A percentile compares a stretch with the other conserved stretches of the same genome.
These are phyloP conservation scores for Omphaloscelis lunosa DNA, from an alignment of 2,888 invertebrate species.

Conservation along the genomic window DNA sequence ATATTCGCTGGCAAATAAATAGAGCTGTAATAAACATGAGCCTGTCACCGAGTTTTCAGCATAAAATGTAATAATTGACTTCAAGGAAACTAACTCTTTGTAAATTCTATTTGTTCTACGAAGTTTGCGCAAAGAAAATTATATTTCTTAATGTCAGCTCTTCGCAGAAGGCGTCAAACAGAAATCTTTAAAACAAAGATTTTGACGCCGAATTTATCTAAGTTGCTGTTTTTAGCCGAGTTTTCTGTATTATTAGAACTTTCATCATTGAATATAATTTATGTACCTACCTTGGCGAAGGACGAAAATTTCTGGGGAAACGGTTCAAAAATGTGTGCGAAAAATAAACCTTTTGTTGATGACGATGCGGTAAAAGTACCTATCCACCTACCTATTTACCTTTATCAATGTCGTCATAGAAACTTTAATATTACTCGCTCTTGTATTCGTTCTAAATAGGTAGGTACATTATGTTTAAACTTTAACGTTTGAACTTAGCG, in stretches of 20 bases:
- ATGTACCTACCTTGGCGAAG: slow-evolving; percentile 3
- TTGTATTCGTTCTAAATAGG: neutral
- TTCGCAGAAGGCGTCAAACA: slow-evolving; percentile 41
- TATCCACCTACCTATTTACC: too few species aligned
- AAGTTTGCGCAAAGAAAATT: slow-evolving; percentile 38
- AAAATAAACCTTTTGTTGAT: neutral
- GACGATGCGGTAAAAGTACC: neutral
- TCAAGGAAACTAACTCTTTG: slow-evolving; percentile 25
- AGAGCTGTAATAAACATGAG: slow-evolving; percentile 4
- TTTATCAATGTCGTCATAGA: too few species aligned
- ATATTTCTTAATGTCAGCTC: slow-evolving; percentile 26
- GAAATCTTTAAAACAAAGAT: slow-evolving; percentile 37
- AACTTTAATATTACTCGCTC: too few species aligned
- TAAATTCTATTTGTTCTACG: slow-evolving; percentile 27
- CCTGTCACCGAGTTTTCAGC: slow-evolving; percentile 3
- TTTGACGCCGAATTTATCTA: slow-evolving; percentile 38
- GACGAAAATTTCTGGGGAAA: neutral
- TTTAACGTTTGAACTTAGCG: too few species aligned
- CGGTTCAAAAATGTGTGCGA: neutral
- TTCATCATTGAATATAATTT: slow-evolving; percentile 44
- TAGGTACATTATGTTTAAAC: neutral
- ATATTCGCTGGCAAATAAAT: slow-evolving; percentile 3
- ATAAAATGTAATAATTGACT: slow-evolving; percentile 12
- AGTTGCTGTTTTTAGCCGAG: slow-evolving; percentile 25
- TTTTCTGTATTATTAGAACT: slow-evolving; percentile 35